Conservation (phyloP, 2,888 invertebrate species). For the Lordiphosa fenestrarum region DNA sequence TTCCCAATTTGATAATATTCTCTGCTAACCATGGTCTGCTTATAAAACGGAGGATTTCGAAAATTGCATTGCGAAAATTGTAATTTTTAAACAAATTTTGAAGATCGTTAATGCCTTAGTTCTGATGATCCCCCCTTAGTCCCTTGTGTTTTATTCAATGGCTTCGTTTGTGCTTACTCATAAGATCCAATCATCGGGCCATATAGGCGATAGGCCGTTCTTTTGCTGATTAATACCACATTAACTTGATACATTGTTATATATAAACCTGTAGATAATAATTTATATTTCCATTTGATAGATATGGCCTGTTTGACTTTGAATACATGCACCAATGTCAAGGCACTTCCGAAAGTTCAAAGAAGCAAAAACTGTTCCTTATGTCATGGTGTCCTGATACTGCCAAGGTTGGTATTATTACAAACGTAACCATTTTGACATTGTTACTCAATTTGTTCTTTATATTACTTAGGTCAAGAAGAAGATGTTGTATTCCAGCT, state of each 20-base stretch:
- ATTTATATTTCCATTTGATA: conserved; percentile 65
- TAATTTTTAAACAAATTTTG: no score
- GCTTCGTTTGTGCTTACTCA: background rate
- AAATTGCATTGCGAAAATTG: no score
- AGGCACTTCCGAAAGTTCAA: conserved; percentile 97
- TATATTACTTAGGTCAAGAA: conserved; percentile 83
- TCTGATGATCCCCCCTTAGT: no score
- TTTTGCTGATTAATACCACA: background rate
- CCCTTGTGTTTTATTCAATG: no score
- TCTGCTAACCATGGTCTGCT: no score
- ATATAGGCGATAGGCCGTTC: no score
- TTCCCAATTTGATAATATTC: no score
- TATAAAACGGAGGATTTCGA: no score
- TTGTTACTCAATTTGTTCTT: conserved; percentile 2
- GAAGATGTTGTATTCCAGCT: conserved; percentile 95
- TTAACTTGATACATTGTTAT: no score
- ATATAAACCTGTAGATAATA: background rate
- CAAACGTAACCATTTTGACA: background rate
- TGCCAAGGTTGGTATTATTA: conserved; percentile 85
- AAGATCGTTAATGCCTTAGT: no score
- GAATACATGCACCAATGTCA: conserved; percentile 98
- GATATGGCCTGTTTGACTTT: conserved; percentile 98
- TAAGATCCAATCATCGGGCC: background rate
- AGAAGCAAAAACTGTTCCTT: conserved; percentile 98
- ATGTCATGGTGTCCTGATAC: conserved; percentile 99